A percentile compares a stretch with the other conserved stretches of the same genome.
Conservation (phyloP, 2,888 invertebrate species). For the Aproaerema taeniolella region DNA sequence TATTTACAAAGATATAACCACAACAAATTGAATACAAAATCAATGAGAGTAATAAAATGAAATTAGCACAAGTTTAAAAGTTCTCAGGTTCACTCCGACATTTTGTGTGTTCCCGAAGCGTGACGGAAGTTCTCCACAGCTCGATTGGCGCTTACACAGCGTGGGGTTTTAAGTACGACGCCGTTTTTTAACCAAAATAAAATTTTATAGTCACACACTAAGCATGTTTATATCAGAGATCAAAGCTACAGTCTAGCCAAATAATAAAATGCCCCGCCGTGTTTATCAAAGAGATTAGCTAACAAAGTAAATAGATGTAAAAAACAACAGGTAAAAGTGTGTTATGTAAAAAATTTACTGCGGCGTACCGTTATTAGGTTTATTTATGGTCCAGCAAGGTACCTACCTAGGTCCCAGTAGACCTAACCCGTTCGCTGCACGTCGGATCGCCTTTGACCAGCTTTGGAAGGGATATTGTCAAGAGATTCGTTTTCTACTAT, state of each 20-base stretch:
- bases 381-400: conserved; percentile 27
- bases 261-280: conserved; percentile 15
- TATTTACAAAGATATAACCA: no score
- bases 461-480: conserved; percentile 6
- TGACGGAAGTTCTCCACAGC: conserved; percentile 28
- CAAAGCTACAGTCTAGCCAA: conserved; percentile 8
- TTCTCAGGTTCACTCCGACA: conserved; percentile 16
- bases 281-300: conserved; percentile 6
- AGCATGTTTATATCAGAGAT: conserved; percentile 10
- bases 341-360: conserved; percentile 29
- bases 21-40: no score
- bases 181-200: conserved; percentile 4
- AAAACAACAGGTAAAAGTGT: conserved; percentile 26
- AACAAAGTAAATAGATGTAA: conserved; percentile 17
- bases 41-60: no score
- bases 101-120: conserved; percentile 28
- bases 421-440: conserved; percentile 17
- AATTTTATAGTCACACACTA: conserved; percentile 8
- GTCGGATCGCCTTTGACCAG: conserved; percentile 18
- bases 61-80: no score
- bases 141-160: conserved; percentile 30
- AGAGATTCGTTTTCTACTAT: background rate
- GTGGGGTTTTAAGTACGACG: conserved; percentile 18
- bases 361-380: conserved; percentile 30
- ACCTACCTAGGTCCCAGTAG: conserved; percentile 22